phyloP scores from a whole-genome alignment of 2,797 vertebrate genomes.

The Sebastes steindachneri region DNA sequence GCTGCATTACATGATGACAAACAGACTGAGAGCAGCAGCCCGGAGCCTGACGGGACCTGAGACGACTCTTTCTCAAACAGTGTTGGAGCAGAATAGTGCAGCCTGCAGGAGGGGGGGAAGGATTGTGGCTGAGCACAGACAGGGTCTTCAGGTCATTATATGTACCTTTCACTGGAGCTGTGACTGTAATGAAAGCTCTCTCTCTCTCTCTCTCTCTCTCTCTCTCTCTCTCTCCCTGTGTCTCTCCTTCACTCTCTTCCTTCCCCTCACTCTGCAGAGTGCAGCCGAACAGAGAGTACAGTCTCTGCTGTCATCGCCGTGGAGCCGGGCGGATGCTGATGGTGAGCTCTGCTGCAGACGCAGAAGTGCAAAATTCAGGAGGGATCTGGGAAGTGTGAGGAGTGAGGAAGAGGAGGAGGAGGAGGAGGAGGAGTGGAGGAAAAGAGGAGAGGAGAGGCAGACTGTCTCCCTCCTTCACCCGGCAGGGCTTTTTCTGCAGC shows the following conservation, averaged over 20 bases:
- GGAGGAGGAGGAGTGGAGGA: constrained; percentile 5
- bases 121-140: neutral
- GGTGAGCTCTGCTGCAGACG: constrained; percentile 13
- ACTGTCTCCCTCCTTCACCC: constrained; percentile 19
- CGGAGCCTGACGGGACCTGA: constrained; percentile 28
- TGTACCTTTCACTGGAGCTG: constrained; percentile 22
- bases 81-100: neutral
- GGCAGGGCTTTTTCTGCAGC: constrained; percentile 27
- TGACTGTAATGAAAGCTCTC: constrained; percentile 27
- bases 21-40: constrained; percentile 30
- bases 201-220: neutral
- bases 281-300: constrained; percentile 53
- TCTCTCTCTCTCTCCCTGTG: neutral
- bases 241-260: neutral
- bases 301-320: constrained; percentile 20
- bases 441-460: constrained; percentile 26
- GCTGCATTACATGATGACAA: constrained; percentile 37
- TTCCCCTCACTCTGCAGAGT: constrained; percentile 62
- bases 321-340: constrained; percentile 32
- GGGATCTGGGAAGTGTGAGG: constrained; percentile 30
- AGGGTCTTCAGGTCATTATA: constrained; percentile 26
- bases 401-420: neutral
- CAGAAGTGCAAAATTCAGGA: constrained; percentile 30
- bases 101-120: neutral
- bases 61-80: constrained; percentile 33